Evolutionary conservation across 1,140 invertebrate species (phyloP), one percentile per base, ranked within the genome.

Genomic region (Anastatus disparis): DNA sequence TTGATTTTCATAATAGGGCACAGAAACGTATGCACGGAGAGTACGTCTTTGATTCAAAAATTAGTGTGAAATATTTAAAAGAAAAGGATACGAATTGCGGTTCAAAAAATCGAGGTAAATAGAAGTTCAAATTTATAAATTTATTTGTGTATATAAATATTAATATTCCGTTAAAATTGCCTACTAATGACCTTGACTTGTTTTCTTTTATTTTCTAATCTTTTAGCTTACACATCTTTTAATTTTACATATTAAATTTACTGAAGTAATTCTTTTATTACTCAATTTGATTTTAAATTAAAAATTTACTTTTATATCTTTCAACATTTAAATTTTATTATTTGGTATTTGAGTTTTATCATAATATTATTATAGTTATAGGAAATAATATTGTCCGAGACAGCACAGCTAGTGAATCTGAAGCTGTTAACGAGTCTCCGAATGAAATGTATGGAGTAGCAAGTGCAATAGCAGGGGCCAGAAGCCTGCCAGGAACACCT

Each of bases 21-120:
- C 88, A 92, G 79, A 94, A 93, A 80, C 91, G 93, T 81, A 94
- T 96, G 90, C 91, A 94, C 80, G 93, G 93, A 71, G 93, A 94
- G 83, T 90, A 93, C 86, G 92, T 95, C 48, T 94, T 90, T 87
- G 93, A 93, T 29, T 89, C 88, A 35, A 92, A 92, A 87, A 94
- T 95, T 91, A 78, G 90, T 89, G 84, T 85, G 40, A 83, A 75
- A 73, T 81, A 78, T 76, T 73, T 75, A 17, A 81, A 84, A 61
- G 81, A 83, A 66, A 82, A 80, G 56, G 78, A 80, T 20, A 76
- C 40, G 7, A 42, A 12, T 72, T 73, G 50, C 58, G 74, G 62
- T 22, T 70, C 66, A 10, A 81, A 84, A 75, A 78, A 62, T 78
- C 75, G 71, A 83, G 82, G 83, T 85, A 80, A 75, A 46, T 38